These are phyloP conservation scores for Leptopilina clavipes DNA, from an alignment of 1,140 invertebrate genomes.

Conservation along the genomic window DNA sequence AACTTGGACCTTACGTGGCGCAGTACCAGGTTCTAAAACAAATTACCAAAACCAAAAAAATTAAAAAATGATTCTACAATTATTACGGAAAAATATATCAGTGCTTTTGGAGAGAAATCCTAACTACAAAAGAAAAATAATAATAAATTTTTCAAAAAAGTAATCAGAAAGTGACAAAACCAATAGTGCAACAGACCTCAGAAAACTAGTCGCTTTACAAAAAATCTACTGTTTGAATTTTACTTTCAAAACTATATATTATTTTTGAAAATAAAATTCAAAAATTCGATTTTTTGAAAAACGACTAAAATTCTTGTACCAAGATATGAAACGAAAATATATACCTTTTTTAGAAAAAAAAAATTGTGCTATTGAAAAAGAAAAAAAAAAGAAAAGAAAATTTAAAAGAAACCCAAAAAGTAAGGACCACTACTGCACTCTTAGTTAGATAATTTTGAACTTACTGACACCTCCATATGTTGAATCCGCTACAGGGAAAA, in stretches of 20 bases:
- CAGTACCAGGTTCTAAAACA: slow-evolving; percentile 91
- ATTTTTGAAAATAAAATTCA: not conserved
- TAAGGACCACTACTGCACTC: slow-evolving; percentile 67
- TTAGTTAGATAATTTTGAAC: slow-evolving; percentile 74
- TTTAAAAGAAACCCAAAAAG: slow-evolving; percentile 40
- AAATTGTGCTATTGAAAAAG: not conserved
- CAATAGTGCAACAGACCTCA: not conserved
- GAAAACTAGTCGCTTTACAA: not conserved
- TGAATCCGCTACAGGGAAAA: slow-evolving; percentile 81
- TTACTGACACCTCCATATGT: slow-evolving; percentile 91
- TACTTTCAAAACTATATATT: no score
- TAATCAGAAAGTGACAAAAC: not conserved
- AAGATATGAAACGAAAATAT: not conserved
- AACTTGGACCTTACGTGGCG: slow-evolving; percentile 94
- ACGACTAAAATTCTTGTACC: not conserved
- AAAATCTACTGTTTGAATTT: not conserved
- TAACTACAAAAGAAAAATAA: not conserved
- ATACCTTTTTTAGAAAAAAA: not conserved
- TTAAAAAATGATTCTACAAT: no score
- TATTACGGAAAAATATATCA: no score
- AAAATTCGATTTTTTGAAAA: not conserved
- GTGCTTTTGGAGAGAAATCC: slow-evolving; percentile 7
- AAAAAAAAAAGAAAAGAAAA: slow-evolving; percentile 35
- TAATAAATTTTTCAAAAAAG: not conserved
- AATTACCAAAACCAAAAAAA: slow-evolving; percentile 3